These are phyloP conservation scores for Meloidogyne hapla DNA, from an alignment of 1,140 invertebrate species.

Conservation along the genomic window DNA sequence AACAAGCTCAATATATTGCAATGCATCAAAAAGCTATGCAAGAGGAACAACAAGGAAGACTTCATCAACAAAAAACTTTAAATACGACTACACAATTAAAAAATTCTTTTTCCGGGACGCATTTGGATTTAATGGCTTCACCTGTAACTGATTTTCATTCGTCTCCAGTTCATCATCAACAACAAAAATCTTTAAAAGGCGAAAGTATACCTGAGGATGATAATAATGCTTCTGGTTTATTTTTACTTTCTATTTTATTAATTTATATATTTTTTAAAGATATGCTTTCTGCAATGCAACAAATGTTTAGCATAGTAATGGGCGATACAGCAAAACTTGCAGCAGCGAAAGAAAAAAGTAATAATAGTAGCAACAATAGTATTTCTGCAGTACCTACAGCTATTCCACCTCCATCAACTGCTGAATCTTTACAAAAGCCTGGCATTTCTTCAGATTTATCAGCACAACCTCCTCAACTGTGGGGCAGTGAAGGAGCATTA, in stretches of 20 bases:
- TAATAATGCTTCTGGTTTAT: constrained; percentile 15
- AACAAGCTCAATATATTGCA: constrained; percentile 44
- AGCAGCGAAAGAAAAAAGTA: neutral
- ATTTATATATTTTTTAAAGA: neutral
- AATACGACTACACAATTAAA: neutral
- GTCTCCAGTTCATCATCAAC: constrained; percentile 22
- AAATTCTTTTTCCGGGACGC: constrained; percentile 8
- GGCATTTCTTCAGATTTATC: constrained; percentile 9
- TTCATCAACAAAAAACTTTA: constrained; percentile 4
- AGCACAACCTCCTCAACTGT: constrained; percentile 31
- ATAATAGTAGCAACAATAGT: constrained; percentile 12
- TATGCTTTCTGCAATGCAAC: constrained; percentile 35
- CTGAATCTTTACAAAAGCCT: neutral
- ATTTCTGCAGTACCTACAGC: neutral
- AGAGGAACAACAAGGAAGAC: constrained; percentile 41
- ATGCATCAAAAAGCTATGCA: constrained; percentile 42
- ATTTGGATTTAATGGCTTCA: constrained; percentile 20
- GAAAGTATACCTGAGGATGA: neutral
- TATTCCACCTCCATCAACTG: neutral
- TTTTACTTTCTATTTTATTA: neutral
- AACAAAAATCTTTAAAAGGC: constrained; percentile 16
- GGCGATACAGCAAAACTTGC: constrained; percentile 2
- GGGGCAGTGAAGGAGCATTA: constrained; percentile 33
- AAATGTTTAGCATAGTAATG: constrained; percentile 37
- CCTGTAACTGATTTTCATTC: constrained; percentile 15